A percentile compares a stretch with the other conserved stretches of the same genome.
Conservation (phyloP, 2,113 vertebrate genomes). For the Macquaria ambigua region DNA sequence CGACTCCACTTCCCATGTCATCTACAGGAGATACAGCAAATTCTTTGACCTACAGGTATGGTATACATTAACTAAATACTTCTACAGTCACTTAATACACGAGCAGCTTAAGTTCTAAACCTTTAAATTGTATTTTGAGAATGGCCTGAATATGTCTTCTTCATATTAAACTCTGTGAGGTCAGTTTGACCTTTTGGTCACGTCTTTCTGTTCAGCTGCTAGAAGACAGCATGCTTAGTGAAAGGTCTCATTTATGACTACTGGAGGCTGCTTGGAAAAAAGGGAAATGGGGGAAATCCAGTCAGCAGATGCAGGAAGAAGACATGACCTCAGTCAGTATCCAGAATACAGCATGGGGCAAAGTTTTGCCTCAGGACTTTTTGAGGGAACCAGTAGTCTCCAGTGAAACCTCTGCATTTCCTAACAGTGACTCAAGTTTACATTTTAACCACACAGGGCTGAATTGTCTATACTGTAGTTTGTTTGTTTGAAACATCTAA, state of each 20-base stretch:
- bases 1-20: conserved; percentile 91
- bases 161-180: conserved; percentile 24
- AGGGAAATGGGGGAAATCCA: conserved; percentile 82
- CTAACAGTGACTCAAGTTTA: background rate
- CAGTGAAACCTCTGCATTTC: conserved; percentile 13
- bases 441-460: background rate
- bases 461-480: background rate
- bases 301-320: conserved; percentile 79
- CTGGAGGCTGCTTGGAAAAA: conserved; percentile 75
- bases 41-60: conserved; percentile 97
- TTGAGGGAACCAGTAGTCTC: background rate
- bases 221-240: conserved; percentile 82
- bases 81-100: background rate
- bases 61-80: background rate
- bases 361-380: conserved; percentile 15
- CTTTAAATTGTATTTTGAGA: conserved; percentile 2
- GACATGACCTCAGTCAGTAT: conserved; percentile 53
- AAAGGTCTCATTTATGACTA: conserved; percentile 90
- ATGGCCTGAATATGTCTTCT: background rate
- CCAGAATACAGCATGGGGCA: conserved; percentile 32
- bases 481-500: background rate
- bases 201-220: conserved; percentile 63
- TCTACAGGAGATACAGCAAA: conserved; percentile 98
- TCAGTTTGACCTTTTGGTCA: conserved; percentile 53
- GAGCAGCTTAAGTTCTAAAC: background rate